phyloP scores from a whole-genome alignment of 2,797 vertebrate species.

The Melanotaenia parkinsoni region DNA sequence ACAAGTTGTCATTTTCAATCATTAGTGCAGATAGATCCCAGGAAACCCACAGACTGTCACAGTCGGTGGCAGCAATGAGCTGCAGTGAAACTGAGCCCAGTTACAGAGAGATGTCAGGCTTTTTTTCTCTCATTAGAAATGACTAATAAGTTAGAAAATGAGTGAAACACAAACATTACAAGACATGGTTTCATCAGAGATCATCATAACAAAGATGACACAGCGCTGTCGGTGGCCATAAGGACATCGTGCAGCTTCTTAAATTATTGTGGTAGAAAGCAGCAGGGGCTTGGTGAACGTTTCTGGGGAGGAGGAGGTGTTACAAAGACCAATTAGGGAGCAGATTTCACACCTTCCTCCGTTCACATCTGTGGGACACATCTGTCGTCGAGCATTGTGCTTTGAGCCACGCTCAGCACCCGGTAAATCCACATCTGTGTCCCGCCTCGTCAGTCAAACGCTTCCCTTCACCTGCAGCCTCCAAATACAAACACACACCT shows the following conservation, averaged over 20 bases:
- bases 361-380: conserved; percentile 41
- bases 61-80: conserved; percentile 18
- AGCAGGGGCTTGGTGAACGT: conserved; percentile 2
- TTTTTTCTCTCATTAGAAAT: conserved; percentile 16
- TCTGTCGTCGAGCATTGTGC: conserved; percentile 43
- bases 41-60: conserved; percentile 30
- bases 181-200: conserved; percentile 1
- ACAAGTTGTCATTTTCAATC: conserved; percentile 46
- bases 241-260: conserved; percentile 35
- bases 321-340: conserved; percentile 63
- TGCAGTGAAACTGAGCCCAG: conserved; percentile 20
- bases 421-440: conserved; percentile 66
- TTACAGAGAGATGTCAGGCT: not conserved
- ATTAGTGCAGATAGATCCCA: conserved; percentile 22
- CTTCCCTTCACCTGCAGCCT: conserved; percentile 5
- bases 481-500: conserved; percentile 1
- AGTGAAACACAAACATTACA: not conserved
- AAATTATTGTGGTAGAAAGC: conserved; percentile 20
- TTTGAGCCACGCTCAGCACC: conserved; percentile 39
- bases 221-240: conserved; percentile 23
- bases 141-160: conserved; percentile 12
- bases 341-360: conserved; percentile 51
- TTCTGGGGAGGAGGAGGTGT: not conserved
- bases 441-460: conserved; percentile 59
- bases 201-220: conserved; percentile 16